Percentiles rank a stretch among this genome's conserved stretches.
Evolutionary conservation across 2,797 vertebrate genomes (phyloP).

Genomic region (Leuciscus waleckii): DNA sequence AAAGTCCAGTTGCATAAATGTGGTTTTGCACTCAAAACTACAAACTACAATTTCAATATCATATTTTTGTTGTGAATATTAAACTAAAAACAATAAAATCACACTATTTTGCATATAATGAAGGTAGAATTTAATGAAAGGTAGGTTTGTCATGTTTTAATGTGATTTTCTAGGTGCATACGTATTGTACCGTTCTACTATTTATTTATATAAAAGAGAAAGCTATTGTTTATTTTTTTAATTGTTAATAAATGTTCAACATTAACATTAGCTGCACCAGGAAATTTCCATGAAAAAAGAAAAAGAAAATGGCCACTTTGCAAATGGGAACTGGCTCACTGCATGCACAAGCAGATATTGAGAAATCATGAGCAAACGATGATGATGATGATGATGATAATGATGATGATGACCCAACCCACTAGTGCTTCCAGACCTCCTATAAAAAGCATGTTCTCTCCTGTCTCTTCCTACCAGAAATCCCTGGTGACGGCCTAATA

Average conservation of each 20-base stretch:
- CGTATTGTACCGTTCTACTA: background rate
- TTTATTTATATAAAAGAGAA: background rate
- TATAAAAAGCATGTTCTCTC: constrained; percentile 70
- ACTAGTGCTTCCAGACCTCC: constrained; percentile 34
- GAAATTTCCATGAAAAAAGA: background rate
- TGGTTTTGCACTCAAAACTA: background rate
- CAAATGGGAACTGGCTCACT: background rate
- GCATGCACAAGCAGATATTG: constrained; percentile 51
- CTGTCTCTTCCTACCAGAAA: constrained; percentile 57
- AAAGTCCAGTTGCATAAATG: background rate
- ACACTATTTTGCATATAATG: background rate
- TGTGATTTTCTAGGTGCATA: background rate
- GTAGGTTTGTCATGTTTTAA: background rate
- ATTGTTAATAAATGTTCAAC: background rate
- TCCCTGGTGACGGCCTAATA: constrained; percentile 57
- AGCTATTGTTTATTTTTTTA: background rate
- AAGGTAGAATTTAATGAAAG: background rate
- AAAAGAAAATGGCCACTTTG: background rate
- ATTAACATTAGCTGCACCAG: background rate
- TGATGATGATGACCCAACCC: constrained; percentile 5
- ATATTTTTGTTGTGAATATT: too few relatives aligned
- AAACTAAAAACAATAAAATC: background rate
- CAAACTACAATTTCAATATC: background rate
- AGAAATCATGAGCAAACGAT: constrained; percentile 69
- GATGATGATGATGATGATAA: background rate